Evolutionary conservation across 2,113 vertebrate genomes (phyloP).

Genomic region (Anolis carolinensis): DNA sequence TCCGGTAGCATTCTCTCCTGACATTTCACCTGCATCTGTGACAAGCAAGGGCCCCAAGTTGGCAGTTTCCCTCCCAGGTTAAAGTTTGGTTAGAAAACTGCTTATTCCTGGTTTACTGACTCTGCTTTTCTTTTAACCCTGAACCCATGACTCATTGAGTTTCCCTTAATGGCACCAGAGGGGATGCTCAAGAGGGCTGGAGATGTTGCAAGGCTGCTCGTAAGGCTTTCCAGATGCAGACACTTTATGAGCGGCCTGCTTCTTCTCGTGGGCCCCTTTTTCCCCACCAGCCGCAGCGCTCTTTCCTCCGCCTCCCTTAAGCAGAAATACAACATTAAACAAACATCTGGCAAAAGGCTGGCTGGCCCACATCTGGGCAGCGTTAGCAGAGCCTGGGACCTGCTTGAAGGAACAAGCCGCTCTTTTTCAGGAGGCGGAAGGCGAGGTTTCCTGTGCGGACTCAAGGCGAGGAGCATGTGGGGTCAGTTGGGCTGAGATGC

Average conservation of each 20-base stretch:
- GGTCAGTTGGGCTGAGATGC: neutral
- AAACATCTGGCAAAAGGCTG: slow-evolving; percentile 57
- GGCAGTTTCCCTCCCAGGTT: neutral
- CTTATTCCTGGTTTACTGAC: slow-evolving; percentile 17
- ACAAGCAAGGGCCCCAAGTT: neutral
- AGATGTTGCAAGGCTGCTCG: slow-evolving; percentile 27
- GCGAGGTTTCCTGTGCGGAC: slow-evolving; percentile 45
- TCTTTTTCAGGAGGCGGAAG: slow-evolving; percentile 60
- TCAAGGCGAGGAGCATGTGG: slow-evolving; percentile 25
- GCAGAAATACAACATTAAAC: slow-evolving; percentile 66
- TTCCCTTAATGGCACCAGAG: slow-evolving; percentile 6
- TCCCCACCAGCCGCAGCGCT: neutral
- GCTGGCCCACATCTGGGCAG: slow-evolving; percentile 68
- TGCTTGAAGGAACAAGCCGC: slow-evolving; percentile 44
- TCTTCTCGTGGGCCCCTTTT: neutral
- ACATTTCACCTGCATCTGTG: no score
- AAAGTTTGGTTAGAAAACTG: neutral
- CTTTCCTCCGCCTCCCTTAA: slow-evolving; percentile 1
- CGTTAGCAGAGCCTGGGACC: slow-evolving; percentile 53
- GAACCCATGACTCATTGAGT: slow-evolving; percentile 51
- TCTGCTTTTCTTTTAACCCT: slow-evolving; percentile 4
- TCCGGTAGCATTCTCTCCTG: no score
- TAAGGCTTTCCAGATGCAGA: neutral
- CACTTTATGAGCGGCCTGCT: neutral
- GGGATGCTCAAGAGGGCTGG: slow-evolving; percentile 15